Conservation (phyloP, 2,888 invertebrate genomes). For the Steinernema carpocapsae region DNA sequence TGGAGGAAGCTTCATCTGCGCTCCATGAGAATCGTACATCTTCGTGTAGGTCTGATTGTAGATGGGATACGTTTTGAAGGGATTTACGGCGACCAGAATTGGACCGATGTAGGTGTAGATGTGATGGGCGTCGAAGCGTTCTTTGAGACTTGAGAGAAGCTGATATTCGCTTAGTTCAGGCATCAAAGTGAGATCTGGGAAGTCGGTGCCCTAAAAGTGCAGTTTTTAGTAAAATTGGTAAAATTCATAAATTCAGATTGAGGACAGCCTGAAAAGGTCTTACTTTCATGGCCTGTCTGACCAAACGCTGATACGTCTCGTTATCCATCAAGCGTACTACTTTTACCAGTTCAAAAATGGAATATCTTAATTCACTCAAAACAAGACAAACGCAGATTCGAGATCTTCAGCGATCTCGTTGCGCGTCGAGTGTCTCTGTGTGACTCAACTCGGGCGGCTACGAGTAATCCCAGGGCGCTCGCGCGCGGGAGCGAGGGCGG, state of each 20-base stretch:
- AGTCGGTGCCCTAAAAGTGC: constrained; percentile 80
- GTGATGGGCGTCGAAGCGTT: constrained; percentile 82
- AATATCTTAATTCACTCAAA: constrained; percentile 9
- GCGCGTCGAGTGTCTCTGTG: neutral
- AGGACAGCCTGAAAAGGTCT: neutral
- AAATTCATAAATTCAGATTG: neutral
- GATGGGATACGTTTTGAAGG: constrained; percentile 88
- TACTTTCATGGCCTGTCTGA: constrained; percentile 1
- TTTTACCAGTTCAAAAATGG: neutral
- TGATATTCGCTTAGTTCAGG: constrained; percentile 88
- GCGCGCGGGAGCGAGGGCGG: neutral
- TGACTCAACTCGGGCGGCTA: too few relatives aligned
- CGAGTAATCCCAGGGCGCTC: neutral
- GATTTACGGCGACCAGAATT: constrained; percentile 89
- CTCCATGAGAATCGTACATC: constrained; percentile 76
- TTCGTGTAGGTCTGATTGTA: constrained; percentile 97
- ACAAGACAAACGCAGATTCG: neutral
- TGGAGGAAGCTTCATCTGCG: constrained; percentile 89
- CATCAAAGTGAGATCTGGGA: constrained; percentile 91
- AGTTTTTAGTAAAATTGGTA: constrained; percentile 9
- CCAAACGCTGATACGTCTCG: neutral
- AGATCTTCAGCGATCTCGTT: too few relatives aligned
- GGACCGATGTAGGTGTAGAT: constrained; percentile 80
- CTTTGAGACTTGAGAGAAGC: constrained; percentile 83
- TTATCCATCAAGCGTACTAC: neutral